Evolutionary conservation across 2,113 vertebrate species (phyloP), one percentile per base, ranked within the genome.

Genomic region (Cryptoleucopteryx plumbea): DNA sequence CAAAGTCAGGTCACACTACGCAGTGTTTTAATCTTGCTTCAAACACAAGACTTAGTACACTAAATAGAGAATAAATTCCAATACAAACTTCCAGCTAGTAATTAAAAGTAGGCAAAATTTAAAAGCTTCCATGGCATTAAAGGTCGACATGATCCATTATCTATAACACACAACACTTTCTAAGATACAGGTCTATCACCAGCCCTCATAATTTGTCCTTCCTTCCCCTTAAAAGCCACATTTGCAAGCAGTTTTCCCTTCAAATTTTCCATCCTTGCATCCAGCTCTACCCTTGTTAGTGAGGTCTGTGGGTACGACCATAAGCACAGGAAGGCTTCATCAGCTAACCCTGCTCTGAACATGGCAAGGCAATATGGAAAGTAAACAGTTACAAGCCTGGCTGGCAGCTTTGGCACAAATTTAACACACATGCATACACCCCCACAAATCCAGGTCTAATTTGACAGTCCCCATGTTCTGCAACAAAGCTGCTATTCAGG

Each of bases 401-500:
- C 89, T 66, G 81, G 87, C 84, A 95, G 92, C 86, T 91, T 2
- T 93, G 93, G 93, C 93, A 82, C 84, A 45, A 43, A 11, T 7
- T 25, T 29, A 75, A 53, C 84, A 32, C 86, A 62, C 2, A 1
- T 53, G 72, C 15, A 0, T 21, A 56, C 91, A 72, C 56, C 56
- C 87, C 78, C 61, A 6, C 90, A 80, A 70, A 80, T 3, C 50
- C 78, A 85, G 36, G 48, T 53, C 78, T 77, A 6, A 71, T 93
- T 66, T 93, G 96, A 95, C 96, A 94, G 94, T 85, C 22, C 73
- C 84, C 86, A 59, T 6, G 85, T 67, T 72, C 91, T 62, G 66
- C 93, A 94, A 95, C 93, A 97, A 96, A 96, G 95, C 94, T 86
- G 87, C 93, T 95, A 96, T 97, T 96, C 86, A 96, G 6, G 82